A percentile compares a stretch with the other conserved stretches of the same genome.
phyloP scores from a whole-genome alignment of 2,888 invertebrate species.

The Nymphalis polychloros region DNA sequence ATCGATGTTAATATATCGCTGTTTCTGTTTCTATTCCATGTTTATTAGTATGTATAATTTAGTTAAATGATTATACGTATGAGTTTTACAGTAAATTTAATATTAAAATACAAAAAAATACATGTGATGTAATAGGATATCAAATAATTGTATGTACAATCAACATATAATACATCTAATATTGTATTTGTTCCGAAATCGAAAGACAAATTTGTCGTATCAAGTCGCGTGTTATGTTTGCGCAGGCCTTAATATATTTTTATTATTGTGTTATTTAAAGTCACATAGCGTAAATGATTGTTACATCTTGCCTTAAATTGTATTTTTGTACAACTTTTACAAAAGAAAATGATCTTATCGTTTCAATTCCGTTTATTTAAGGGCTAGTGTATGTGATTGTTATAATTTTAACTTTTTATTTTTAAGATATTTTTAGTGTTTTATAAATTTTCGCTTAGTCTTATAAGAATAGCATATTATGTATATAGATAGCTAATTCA shows the following conservation, averaged over 20 bases:
- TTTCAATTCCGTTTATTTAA: conserved; percentile 8
- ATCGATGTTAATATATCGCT: too few relatives aligned
- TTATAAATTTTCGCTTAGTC: background rate
- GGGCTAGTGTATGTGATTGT: conserved; percentile 1
- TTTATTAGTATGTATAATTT: too few relatives aligned
- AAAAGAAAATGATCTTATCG: conserved; percentile 15
- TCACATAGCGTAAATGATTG: conserved; percentile 36
- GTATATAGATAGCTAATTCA: conserved; percentile 31
- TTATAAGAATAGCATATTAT: conserved; percentile 9
- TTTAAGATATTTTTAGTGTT: background rate
- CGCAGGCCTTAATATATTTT: conserved; percentile 10
- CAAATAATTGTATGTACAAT: too few relatives aligned
- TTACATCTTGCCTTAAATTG: conserved; percentile 22
- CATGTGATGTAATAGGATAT: too few relatives aligned
- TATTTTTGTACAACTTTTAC: conserved; percentile 25
- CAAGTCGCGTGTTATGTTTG: conserved; percentile 7
- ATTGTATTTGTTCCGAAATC: background rate
- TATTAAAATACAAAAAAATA: too few relatives aligned
- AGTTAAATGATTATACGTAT: too few relatives aligned
- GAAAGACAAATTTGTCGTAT: background rate
- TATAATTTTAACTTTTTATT: background rate
- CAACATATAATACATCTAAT: too few relatives aligned
- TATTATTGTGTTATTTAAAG: conserved; percentile 18
- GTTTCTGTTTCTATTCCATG: too few relatives aligned
- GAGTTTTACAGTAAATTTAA: too few relatives aligned